Conservation (phyloP, 1,140 invertebrate species). For the Pogonognathellus flavescens region DNA sequence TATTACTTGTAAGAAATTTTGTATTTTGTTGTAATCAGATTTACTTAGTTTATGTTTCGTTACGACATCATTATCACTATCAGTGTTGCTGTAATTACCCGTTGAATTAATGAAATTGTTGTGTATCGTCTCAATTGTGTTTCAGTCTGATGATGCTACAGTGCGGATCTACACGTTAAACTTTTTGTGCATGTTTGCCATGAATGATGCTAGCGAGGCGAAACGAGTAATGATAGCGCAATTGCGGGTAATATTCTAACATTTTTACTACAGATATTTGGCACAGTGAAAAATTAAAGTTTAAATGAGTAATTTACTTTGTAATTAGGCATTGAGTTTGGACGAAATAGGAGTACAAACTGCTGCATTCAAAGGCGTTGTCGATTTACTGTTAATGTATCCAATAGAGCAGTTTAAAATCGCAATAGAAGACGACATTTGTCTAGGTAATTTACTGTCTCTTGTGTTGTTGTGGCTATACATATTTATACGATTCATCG, state of each 20-base stretch:
- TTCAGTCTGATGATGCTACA: conserved; percentile 27
- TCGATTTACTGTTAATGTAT: conserved; percentile 46
- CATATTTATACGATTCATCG: too few relatives aligned
- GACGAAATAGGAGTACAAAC: conserved; percentile 12
- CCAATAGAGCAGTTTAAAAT: neutral
- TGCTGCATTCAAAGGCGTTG: conserved; percentile 33
- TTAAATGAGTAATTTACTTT: neutral
- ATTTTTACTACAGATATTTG: neutral
- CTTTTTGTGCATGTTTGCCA: conserved; percentile 2
- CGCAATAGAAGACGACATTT: neutral
- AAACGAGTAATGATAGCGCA: conserved; percentile 16
- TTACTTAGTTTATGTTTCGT: too few relatives aligned
- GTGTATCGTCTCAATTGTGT: too few relatives aligned
- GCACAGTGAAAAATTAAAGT: neutral
- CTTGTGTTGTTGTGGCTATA: too few relatives aligned
- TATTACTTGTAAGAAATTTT: neutral
- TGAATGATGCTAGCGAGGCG: conserved; percentile 15
- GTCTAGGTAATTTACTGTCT: too few relatives aligned
- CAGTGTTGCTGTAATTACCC: too few relatives aligned
- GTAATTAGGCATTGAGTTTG: conserved; percentile 13
- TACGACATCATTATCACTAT: too few relatives aligned
- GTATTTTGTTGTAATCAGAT: neutral
- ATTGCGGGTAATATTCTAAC: conserved; percentile 20
- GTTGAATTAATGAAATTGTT: too few relatives aligned
- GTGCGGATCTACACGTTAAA: conserved; percentile 20